Conservation (phyloP, 2,888 invertebrate species). For the Netelia fuscicornis region DNA sequence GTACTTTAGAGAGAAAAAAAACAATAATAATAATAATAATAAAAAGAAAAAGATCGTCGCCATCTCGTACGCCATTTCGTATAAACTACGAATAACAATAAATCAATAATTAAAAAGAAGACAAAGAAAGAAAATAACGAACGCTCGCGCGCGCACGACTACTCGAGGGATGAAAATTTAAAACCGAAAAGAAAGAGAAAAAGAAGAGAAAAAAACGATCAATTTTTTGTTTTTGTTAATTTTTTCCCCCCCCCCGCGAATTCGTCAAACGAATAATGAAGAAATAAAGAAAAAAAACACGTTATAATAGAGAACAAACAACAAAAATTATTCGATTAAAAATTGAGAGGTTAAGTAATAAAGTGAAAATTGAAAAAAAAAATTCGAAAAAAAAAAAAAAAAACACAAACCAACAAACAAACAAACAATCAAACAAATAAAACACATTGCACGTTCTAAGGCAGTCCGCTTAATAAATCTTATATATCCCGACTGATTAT, state of each 20-base stretch:
- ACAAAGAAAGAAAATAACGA: neutral
- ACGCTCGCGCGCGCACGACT: too few relatives aligned
- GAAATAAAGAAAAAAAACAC: neutral
- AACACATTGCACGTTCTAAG: conserved; percentile 72
- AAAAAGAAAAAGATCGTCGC: neutral
- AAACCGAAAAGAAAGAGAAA: conserved; percentile 18
- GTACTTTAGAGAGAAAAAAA: neutral
- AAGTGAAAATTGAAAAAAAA: conserved; percentile 20
- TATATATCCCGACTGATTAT: conserved; percentile 63
- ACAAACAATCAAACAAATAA: conserved; percentile 60
- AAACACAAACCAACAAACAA: conserved; percentile 37
- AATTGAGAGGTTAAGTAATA: conserved; percentile 14
- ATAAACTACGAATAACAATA: conserved; percentile 58
- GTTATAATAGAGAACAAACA: conserved; percentile 12
- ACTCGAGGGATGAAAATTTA: conserved; percentile 14
- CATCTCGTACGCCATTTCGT: conserved; percentile 51
- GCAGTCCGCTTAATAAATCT: conserved; percentile 69
- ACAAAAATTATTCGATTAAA: conserved; percentile 23
- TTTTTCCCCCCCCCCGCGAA: too few relatives aligned
- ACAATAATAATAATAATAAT: neutral
- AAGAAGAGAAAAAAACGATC: conserved; percentile 43
- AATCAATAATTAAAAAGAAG: conserved; percentile 30
- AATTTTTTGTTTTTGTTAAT: neutral
- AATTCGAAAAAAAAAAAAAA: too few relatives aligned
- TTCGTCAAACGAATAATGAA: neutral